Evolutionary conservation across 2,797 vertebrate species (phyloP), one percentile per base, ranked within the genome.

Genomic region (Myoxocephalus aenaeus): DNA sequence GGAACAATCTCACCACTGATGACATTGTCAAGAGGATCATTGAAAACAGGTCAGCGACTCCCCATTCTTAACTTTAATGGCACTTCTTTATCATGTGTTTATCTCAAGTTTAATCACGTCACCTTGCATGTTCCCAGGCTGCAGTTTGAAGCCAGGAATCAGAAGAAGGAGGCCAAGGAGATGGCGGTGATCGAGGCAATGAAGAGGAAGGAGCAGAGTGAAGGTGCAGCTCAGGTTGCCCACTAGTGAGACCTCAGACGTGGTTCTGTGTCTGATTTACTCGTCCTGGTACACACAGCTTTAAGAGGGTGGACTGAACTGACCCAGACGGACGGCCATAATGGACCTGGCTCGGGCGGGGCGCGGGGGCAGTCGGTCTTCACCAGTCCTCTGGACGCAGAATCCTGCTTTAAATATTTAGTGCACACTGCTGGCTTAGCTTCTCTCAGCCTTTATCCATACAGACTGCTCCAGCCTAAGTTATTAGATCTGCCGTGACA

Each of bases 121-220:
- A 1, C 53, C 3, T 10, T 70, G 25, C 27, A 1, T 59, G 14
- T 50, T 76, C 68, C 7, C 91, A 99, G 98, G 92, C 92, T 99
- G 85, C 96, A 96, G 90, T 99, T 96, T 71, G 98, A 99, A 90
- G 97, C 97, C 32, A 95, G 98, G 74, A 99, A 99, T 91, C 97
- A 98, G 91, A 99, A 99, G 94, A 99, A 99, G 63, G 98, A 99
- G 83, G 97, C 97, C 1, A 98, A 98, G 80, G 98, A 99, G 87
- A 93, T 98, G 84, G 98, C 97, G 0, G 95, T 97, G 74, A 90
- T 98, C 63, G 96, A 98, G 85, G 96, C 96, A 8, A 92, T 94
- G 93, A 96, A 93, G 79, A 96, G 46, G 70, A 94, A 88, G 74
- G 95, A 94, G 46, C 91, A 82, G 89, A 84, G 77, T 25, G 86